Conservation (phyloP, 2,113 vertebrate species). For the Perognathus longimembris region DNA sequence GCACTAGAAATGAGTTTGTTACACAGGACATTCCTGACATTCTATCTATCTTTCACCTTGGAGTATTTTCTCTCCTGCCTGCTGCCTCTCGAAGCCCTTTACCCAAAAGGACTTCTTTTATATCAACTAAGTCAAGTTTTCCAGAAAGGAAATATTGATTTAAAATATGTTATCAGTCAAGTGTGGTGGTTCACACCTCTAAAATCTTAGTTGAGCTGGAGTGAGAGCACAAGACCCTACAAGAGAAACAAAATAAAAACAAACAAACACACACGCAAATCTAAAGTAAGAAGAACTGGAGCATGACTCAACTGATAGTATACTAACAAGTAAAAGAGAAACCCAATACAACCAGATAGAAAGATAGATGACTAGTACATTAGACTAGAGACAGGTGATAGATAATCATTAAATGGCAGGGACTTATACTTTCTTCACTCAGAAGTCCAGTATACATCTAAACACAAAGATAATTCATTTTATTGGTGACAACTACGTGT, state of each 20-base stretch:
- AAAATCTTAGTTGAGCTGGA: no score
- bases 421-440: not conserved
- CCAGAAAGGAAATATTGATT: not conserved
- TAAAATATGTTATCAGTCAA: not conserved
- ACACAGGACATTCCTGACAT: not conserved
- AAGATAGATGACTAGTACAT: no score
- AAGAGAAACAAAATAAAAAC: no score
- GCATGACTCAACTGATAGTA: no score
- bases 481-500: not conserved
- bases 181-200: no score
- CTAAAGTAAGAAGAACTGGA: no score
- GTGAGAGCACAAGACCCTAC: no score
- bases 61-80: not conserved
- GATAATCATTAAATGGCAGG: not conserved
- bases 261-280: no score
- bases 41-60: not conserved
- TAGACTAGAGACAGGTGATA: no score
- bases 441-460: not conserved
- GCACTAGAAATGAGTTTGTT: not conserved
- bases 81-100: not conserved
- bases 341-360: no score
- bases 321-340: no score
- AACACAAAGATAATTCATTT: not conserved
- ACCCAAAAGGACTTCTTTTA: not conserved
- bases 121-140: not conserved